Conservation (phyloP, 1,140 invertebrate species). For the Zaprionus camerounensis region DNA sequence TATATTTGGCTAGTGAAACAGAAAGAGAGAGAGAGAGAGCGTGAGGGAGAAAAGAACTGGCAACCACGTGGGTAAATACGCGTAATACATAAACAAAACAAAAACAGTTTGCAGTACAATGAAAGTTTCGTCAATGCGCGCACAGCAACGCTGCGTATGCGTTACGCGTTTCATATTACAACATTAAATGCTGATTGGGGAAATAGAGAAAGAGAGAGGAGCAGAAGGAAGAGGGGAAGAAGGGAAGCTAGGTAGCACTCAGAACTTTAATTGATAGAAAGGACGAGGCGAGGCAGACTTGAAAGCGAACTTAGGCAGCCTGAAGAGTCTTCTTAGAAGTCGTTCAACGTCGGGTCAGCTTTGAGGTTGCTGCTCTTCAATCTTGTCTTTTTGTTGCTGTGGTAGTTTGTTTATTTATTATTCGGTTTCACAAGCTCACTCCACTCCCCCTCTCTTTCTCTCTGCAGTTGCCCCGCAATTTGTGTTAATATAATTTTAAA, state of each 20-base stretch:
- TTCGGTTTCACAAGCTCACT: constrained; percentile 50
- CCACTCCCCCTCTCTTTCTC: not conserved
- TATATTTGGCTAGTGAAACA: not conserved
- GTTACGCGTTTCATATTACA: constrained; percentile 71
- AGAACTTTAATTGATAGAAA: constrained; percentile 66
- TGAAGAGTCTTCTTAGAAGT: no score
- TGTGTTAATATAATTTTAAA: constrained; percentile 76
- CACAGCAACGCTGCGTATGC: constrained; percentile 59
- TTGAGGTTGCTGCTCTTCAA: constrained; percentile 23
- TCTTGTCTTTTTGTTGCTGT: constrained; percentile 39
- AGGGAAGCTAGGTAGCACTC: not conserved
- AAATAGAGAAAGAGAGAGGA: not conserved
- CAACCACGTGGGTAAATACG: constrained; percentile 21
- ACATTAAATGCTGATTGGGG: constrained; percentile 1
- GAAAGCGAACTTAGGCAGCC: constrained; percentile 42
- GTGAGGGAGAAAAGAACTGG: not conserved
- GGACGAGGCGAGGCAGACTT: constrained; percentile 33
- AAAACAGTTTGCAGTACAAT: constrained; percentile 10
- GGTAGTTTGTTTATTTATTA: constrained; percentile 66
- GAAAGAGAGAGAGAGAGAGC: not conserved
- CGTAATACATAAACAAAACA: not conserved
- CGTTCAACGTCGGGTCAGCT: not conserved
- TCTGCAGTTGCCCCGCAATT: constrained; percentile 37
- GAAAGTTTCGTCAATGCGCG: constrained; percentile 11
- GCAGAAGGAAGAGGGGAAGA: no score